Evolutionary conservation across 2,888 invertebrate genomes (phyloP), one percentile per base, ranked within the genome.

Genomic region (Idaea biselata): DNA sequence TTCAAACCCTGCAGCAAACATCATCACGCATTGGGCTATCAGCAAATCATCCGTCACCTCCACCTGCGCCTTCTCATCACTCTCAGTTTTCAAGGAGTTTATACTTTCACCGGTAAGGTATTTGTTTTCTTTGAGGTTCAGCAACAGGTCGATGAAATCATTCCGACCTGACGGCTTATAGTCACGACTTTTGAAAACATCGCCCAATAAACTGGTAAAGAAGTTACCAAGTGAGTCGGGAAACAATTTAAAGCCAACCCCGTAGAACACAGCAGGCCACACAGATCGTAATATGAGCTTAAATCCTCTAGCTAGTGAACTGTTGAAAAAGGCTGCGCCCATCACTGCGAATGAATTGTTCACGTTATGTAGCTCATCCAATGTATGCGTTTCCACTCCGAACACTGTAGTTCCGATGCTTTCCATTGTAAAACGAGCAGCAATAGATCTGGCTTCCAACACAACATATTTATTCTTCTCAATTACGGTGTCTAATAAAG

Each of bases 91-190:
- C 0, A 56, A 18, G 14, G 68, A 63, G 31, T 63, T 68, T 3
- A 82, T 70, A 18, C 77, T 77, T 44, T 81, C 79, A 2, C 81
- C 80, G 0, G 59, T 60, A 18, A 83, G 69, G 18, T 67, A 62
- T 16, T 75, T 67, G 2, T 75, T 69, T 8, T 79, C 63, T 11
- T 70, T 74, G 31, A 67, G 70, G 53, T 55, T 53, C 59, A 71
- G 61, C 58, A 74, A 31, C 1, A 74, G 60, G 25, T 77, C 77
- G 0, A 75, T 65, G 44, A 76, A 76, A 55, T 77, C 74, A 25
- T 75, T 65, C 14, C 71, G 66, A 6, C 60, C 58, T 0, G 71
- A 63, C 1, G 67, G 59, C 18, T 72, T 64, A 32, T 70, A 66
- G 8, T 71, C 33, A 8, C 76, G 63, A 18, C 54, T 17, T 6